Evolutionary conservation across 2,888 invertebrate species (phyloP).

Genomic region (Caradrina clavipalpis): DNA sequence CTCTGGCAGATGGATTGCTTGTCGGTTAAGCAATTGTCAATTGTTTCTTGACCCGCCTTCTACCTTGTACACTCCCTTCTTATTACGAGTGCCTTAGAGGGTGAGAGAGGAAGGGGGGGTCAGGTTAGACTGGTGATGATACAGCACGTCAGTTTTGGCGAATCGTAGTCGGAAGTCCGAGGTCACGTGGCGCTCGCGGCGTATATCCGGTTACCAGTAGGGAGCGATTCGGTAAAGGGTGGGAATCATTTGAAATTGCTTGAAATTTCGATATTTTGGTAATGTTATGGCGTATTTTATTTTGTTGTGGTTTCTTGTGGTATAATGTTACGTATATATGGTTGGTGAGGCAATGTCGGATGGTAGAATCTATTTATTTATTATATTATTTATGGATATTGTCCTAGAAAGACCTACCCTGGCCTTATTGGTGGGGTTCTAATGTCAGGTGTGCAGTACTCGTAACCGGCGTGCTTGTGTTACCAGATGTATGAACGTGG

Average conservation of each 20-base stretch:
- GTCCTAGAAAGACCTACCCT: too few species aligned
- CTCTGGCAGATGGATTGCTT: conserved; percentile 80
- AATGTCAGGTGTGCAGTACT: too few species aligned
- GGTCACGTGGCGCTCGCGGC: conserved; percentile 79
- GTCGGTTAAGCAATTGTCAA: conserved; percentile 70
- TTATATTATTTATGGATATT: too few species aligned
- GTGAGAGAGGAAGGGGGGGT: conserved; percentile 30
- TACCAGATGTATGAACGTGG: too few species aligned
- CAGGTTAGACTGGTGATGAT: conserved; percentile 66
- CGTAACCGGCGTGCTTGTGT: too few species aligned
- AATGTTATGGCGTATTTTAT: conserved; percentile 39
- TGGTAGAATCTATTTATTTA: neutral
- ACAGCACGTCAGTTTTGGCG: conserved; percentile 76
- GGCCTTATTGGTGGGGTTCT: too few species aligned
- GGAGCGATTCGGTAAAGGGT: conserved; percentile 67
- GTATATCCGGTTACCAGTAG: conserved; percentile 75
- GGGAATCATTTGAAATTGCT: conserved; percentile 56
- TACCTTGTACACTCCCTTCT: conserved; percentile 19
- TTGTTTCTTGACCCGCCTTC: conserved; percentile 54
- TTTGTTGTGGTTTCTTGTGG: conserved; percentile 31
- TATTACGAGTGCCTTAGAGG: conserved; percentile 5
- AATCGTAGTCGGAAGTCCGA: conserved; percentile 78
- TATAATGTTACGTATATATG: neutral
- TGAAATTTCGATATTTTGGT: conserved; percentile 48
- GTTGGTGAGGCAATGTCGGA: neutral